Percentiles rank a stretch among this genome's conserved stretches.
Evolutionary conservation across 2,888 invertebrate species (phyloP).

Genomic region (Drosophila mettleri): DNA sequence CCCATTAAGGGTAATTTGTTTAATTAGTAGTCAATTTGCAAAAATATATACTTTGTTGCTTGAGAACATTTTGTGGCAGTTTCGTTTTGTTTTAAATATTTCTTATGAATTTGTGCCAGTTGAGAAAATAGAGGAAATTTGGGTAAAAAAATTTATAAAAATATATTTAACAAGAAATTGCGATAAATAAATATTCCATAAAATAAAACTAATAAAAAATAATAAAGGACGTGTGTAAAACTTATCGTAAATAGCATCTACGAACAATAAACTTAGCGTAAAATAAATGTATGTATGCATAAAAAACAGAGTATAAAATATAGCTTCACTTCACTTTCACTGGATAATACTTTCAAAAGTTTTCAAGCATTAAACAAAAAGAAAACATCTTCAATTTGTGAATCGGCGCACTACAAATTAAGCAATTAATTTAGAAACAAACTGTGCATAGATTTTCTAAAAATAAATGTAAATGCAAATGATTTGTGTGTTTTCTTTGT

Average conservation of each 20-base stretch:
- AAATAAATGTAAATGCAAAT: conserved; percentile 63
- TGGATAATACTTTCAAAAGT: conserved; percentile 68
- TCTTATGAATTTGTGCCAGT: conserved; percentile 9
- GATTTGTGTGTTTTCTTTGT: conserved; percentile 34
- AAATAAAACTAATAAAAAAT: conserved; percentile 22
- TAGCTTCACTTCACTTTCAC: conserved; percentile 53
- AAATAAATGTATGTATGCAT: conserved; percentile 23
- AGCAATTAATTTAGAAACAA: conserved; percentile 21
- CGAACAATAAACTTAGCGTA: conserved; percentile 42
- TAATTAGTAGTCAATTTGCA: conserved; percentile 32
- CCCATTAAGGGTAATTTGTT: conserved; percentile 27
- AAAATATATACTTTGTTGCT: conserved; percentile 39
- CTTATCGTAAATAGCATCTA: conserved; percentile 41
- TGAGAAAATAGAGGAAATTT: conserved; percentile 8
- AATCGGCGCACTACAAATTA: conserved; percentile 23
- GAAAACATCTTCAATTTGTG: conserved; percentile 12
- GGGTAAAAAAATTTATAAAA: conserved; percentile 8
- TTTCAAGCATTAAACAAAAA: conserved; percentile 29
- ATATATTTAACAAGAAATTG: conserved; percentile 31
- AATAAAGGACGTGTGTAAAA: conserved; percentile 33
- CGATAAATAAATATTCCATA: conserved; percentile 32
- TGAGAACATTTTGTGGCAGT: conserved; percentile 55
- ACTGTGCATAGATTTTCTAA: conserved; percentile 27
- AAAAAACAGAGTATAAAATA: conserved; percentile 18
- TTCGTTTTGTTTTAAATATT: conserved; percentile 9